Percentiles rank a stretch among this genome's conserved stretches.
These are phyloP conservation scores for Brachionus koreanus DNA, from an alignment of 1,140 invertebrate genomes.

Conservation along the genomic window DNA sequence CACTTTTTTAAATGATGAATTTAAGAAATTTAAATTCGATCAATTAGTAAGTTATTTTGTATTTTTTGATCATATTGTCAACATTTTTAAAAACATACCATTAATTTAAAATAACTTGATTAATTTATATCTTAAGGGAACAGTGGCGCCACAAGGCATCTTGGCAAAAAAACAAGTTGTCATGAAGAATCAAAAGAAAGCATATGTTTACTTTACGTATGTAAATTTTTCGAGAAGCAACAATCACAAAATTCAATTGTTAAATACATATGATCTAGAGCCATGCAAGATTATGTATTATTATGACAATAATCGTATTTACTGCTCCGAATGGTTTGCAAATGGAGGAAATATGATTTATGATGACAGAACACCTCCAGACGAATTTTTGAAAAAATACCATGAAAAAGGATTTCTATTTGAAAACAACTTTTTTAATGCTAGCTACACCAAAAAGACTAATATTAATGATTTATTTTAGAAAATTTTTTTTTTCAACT, in stretches of 20 bases:
- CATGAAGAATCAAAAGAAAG: background rate
- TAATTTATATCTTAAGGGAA: background rate
- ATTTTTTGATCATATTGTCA: too few species aligned
- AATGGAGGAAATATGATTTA: background rate
- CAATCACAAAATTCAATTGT: background rate
- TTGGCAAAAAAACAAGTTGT: background rate
- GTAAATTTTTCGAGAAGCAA: background rate
- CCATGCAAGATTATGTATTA: background rate
- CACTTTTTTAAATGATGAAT: conserved; percentile 5
- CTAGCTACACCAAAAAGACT: background rate
- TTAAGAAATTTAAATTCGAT: background rate
- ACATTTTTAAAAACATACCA: too few species aligned
- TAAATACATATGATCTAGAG: background rate
- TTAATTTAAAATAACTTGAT: background rate
- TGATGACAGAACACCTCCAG: background rate
- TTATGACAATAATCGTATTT: background rate
- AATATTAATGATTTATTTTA: background rate
- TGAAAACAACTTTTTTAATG: background rate
- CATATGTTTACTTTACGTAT: background rate
- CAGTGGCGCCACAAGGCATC: background rate
- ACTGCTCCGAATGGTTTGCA: conserved; percentile 10
- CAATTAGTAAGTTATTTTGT: conserved; percentile 2
- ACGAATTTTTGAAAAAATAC: conserved; percentile 11
- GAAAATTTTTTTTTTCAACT: background rate
- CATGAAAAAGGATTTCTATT: background rate